Evolutionary conservation across 2,888 invertebrate species (phyloP), one percentile per base, ranked within the genome.

Genomic region (Synergus itoensis): DNA sequence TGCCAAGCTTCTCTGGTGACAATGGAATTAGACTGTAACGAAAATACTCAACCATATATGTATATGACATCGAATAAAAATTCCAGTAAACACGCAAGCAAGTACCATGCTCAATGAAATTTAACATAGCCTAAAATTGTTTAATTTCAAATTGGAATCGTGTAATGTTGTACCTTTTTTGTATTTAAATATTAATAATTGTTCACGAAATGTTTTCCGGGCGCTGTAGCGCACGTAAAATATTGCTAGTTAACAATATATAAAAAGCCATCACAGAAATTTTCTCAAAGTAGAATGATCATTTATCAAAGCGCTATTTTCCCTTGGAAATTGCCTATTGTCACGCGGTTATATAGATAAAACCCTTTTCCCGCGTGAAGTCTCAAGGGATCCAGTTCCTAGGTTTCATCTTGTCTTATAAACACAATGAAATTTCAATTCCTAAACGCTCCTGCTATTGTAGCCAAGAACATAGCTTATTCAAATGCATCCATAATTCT

Each of bases 1-100:
- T 36, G 81, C 83, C 83, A 83, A 81, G 57, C 69, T 67, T 73
- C 76, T 77, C 77, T 65, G 80, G 82, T 82, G 81, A 83, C 83
- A 83, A 80, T 80, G 81, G 45, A 45, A 48, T 21, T 48, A 69
- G 48, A 45, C 48, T 69, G 69, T 48, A 48, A 45, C 69, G 16
- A 48, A 69, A 48, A 69, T 69, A 69, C 40, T 60, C n/a, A n/a
- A 53, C 60, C 60, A 45, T 12, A 45, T 12, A 28, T 28, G n/a
- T n/a, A n/a, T n/a, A n/a, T n/a, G n/a, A n/a, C n/a, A n/a, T n/a
- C n/a, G n/a, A n/a, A n/a, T n/a, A n/a, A n/a, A n/a, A n/a, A n/a
- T n/a, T n/a, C n/a, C n/a, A n/a, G n/a, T n/a, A n/a, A n/a, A n/a
- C n/a, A n/a, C n/a, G n/a, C n/a, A n/a, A n/a, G n/a, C n/a, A n/a